Conservation (phyloP, 2,888 invertebrate species). For the Pristionchus entomophagus region DNA sequence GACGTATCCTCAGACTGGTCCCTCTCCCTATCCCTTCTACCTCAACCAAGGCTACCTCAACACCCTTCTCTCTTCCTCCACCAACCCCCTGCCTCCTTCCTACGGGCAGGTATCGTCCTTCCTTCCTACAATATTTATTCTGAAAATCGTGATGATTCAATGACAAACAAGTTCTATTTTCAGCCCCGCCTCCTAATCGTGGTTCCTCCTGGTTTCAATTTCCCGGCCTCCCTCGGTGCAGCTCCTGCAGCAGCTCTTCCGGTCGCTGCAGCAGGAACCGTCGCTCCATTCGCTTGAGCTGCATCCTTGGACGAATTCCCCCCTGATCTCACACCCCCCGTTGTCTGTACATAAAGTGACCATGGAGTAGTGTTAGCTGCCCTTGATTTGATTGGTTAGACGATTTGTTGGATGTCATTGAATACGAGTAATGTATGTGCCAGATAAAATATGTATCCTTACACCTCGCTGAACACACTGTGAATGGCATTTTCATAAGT, state of each 20-base stretch:
- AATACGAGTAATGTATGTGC: neutral
- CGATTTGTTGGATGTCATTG: neutral
- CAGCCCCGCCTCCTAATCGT: slow-evolving; percentile 40
- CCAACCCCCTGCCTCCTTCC: neutral
- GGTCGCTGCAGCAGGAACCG: neutral
- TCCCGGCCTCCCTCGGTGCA: neutral
- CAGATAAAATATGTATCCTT: neutral
- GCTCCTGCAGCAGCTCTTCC: neutral
- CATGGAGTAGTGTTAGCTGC: neutral
- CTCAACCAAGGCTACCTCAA: slow-evolving; percentile 16
- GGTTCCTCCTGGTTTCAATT: slow-evolving; percentile 42
- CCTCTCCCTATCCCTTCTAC: slow-evolving; percentile 33
- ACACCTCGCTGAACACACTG: too few species aligned
- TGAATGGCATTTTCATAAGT: too few species aligned
- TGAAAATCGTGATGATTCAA: neutral
- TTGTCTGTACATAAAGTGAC: slow-evolving; percentile 41
- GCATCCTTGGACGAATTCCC: neutral
- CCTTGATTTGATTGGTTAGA: neutral
- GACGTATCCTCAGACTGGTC: slow-evolving; percentile 40
- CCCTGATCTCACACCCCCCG: neutral
- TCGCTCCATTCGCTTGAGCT: neutral
- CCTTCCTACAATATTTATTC: neutral
- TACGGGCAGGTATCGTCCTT: slow-evolving; percentile 48
- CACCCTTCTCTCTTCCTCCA: slow-evolving; percentile 12
- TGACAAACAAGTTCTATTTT: too few species aligned